Base-by-base conservation (phyloP, 1,140 invertebrate species). In the Zophobas morio region DNA sequence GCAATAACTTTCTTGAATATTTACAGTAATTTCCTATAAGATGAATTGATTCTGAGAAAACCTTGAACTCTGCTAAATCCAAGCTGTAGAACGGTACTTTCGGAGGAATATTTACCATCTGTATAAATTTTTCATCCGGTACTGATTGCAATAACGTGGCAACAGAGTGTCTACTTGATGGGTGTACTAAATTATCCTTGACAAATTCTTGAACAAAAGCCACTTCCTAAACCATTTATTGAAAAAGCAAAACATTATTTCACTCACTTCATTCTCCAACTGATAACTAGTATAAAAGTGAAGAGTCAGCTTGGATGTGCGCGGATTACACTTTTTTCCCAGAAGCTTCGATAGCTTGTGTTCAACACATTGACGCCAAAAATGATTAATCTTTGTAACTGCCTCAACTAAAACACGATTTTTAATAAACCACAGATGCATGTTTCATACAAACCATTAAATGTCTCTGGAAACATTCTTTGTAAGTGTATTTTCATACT, bases 401-500 rank as follows among this genome's bases (percentile, higher is more conserved):
- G 40, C 42, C 4, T 4, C 34, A 2, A 6, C 60, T 66, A 32
- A 42, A 66, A 42, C 6, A 32, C 0, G 0, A 42, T 46, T 33
- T 66, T 42, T 40, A 20, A 34, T 4, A 1, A 35, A 34, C 6
- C 33, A 1, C n/a, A 1, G 33, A 53, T 1, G 20, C 6, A 1
- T 54, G 33, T 8, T 54, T 46, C 42, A 54, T 6, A 54, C 53
- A 36, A 8, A 66, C 60, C 20, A 47, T 66, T 39, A 42, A 66
- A 66, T 3, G 3, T 0, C n/a, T 66, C 33, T 34, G 39, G 60
- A 42, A 66, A 66, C 4, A 5, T 5, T 1, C 32, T 8, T 40
- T 66, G 40, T 20, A 66, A 66, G 34, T 66, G n/a, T n/a, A 66
- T 32, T 66, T 66, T 66, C 60, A 66, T 66, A 42, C 60, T 66